Evolutionary conservation across 2,113 vertebrate genomes (phyloP).

Genomic region (Smithornis capensis): DNA sequence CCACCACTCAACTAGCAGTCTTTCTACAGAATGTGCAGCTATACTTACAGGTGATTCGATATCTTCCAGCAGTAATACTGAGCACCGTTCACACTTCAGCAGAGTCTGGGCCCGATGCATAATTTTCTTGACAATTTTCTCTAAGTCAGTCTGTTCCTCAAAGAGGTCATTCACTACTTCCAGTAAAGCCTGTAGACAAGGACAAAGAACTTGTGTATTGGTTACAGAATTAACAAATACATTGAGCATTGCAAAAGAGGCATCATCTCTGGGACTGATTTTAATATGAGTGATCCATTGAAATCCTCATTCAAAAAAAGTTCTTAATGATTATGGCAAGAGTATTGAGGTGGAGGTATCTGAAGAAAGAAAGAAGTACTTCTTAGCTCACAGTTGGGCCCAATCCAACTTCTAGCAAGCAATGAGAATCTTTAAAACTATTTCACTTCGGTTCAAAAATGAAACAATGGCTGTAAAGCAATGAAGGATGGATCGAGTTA

Average conservation of each 20-base stretch:
- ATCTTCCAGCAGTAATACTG: slow-evolving; percentile 94
- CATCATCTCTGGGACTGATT: not conserved
- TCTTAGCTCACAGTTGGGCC: not conserved
- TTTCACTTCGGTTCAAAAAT: not conserved
- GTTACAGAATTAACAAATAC: not conserved
- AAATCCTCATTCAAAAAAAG: not conserved
- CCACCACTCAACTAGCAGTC: not conserved
- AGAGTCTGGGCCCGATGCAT: slow-evolving; percentile 98
- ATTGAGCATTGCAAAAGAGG: not conserved
- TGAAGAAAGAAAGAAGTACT: not conserved
- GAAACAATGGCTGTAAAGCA: not conserved
- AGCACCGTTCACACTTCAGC: slow-evolving; percentile 95
- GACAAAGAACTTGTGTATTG: slow-evolving; percentile 7
- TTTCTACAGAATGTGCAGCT: not conserved
- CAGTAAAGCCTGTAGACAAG: slow-evolving; percentile 84
- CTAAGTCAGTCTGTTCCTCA: slow-evolving; percentile 98
- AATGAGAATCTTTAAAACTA: not conserved
- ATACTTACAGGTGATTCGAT: slow-evolving; percentile 93
- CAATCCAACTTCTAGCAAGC: not conserved
- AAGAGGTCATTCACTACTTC: slow-evolving; percentile 99
- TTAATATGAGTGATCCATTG: not conserved
- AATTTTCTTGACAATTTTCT: slow-evolving; percentile 99
- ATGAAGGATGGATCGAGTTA: not conserved
- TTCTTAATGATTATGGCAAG: not conserved
- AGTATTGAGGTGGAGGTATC: not conserved